These are phyloP conservation scores for Vanessa atalanta DNA, from an alignment of 1,140 invertebrate genomes.

Conservation along the genomic window DNA sequence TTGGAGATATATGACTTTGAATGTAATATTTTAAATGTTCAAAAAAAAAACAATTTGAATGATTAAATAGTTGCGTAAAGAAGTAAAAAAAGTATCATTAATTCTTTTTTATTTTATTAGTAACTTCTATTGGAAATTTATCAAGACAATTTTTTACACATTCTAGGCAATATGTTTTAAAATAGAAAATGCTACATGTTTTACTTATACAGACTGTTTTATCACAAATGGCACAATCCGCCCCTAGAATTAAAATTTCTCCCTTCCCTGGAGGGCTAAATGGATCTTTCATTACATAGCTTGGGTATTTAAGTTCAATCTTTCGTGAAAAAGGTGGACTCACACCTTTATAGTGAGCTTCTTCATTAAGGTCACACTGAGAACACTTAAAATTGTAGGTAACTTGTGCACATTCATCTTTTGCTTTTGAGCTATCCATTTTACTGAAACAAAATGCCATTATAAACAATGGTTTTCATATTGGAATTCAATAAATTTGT, in stretches of 20 bases:
- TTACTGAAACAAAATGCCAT: slow-evolving; percentile 50
- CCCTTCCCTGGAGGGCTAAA: slow-evolving; percentile 85
- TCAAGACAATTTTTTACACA: slow-evolving; percentile 84
- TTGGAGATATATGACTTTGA: background rate
- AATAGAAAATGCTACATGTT: slow-evolving; percentile 91
- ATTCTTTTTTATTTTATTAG: slow-evolving; percentile 51
- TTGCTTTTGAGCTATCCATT: slow-evolving; percentile 52
- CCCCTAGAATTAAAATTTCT: slow-evolving; percentile 87
- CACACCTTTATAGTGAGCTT: slow-evolving; percentile 87
- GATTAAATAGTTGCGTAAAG: background rate
- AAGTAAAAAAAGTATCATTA: slow-evolving; percentile 1
- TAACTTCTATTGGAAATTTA: slow-evolving; percentile 83
- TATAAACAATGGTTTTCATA: too few species aligned
- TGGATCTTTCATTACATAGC: slow-evolving; percentile 91
- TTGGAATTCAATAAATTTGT: too few species aligned
- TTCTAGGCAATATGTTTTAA: slow-evolving; percentile 85
- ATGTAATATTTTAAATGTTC: background rate
- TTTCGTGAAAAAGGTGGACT: slow-evolving; percentile 86
- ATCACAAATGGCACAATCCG: slow-evolving; percentile 86
- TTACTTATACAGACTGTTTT: slow-evolving; percentile 86
- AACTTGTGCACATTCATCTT: slow-evolving; percentile 49
- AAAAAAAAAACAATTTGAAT: background rate
- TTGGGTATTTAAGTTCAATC: slow-evolving; percentile 84
- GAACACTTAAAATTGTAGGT: slow-evolving; percentile 83
- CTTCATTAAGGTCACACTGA: slow-evolving; percentile 84